Evolutionary conservation across 2,888 invertebrate species (phyloP), one percentile per base, ranked within the genome.

Genomic region (Cylloceria caligata): DNA sequence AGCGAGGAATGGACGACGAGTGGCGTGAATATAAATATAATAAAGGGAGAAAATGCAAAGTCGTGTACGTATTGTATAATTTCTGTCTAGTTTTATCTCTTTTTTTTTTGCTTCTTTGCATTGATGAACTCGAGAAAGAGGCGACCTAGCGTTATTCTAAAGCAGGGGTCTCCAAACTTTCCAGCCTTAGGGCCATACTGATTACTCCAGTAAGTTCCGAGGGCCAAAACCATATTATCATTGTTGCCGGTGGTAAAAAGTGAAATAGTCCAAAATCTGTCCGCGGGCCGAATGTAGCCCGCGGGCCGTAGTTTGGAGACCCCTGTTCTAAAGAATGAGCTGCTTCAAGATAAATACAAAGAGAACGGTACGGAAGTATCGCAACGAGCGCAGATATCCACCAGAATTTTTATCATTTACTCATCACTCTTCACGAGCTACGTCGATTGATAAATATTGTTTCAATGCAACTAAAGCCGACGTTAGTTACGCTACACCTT

Each of bases 391-490:
- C 7, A 9, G n/a, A 34, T 60, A 57, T 2, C 55, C 27, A 16
- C 16, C 68, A 11, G 39, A 9, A 19, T 42, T 57, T 16, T 71
- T 71, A 69, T 19, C 42, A 39, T 57, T 30, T 39, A 24, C 55
- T 57, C 69, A 42, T 42, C 27, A 16, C 24, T 11, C 55, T 42
- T 57, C 57, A 13, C 34, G 67, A 55, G 74, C 9, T 27, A n/a
- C 27, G 45, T 19, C 19, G 45, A 16, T 34, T 65, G 75, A 75
- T 71, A 60, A 47, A 71, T 11, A 24, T 78, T 64, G 65, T 69
- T 71, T 82, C 64, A 57, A 71, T 57, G n/a, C n/a, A 73, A 77
- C 67, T 55, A 77, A 81, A n/a, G n/a, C n/a, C n/a, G n/a, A n/a
- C n/a, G n/a, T n/a, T n/a, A n/a, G n/a, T n/a, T n/a, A n/a, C n/a